Evolutionary conservation across 1,140 invertebrate genomes (phyloP).

Genomic region (fruit fly (Drosophila melanogaster)): DNA sequence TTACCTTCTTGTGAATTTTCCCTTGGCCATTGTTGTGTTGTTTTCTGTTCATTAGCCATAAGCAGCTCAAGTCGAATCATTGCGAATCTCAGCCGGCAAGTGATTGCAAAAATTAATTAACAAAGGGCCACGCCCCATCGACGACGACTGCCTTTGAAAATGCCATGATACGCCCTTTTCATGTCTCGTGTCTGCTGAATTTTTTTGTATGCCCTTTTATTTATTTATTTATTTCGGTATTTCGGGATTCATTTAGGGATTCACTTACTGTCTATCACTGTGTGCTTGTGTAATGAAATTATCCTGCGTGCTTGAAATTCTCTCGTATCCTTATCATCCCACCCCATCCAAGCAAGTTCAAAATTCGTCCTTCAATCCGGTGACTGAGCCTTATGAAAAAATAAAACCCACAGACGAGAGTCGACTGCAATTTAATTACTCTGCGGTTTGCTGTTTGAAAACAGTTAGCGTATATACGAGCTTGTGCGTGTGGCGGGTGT

Average conservation of each 20-base stretch:
- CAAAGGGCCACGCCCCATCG: slow-evolving; percentile 36
- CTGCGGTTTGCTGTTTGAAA: slow-evolving; percentile 52
- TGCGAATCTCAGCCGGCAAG: slow-evolving; percentile 55
- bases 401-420: slow-evolving; percentile 27
- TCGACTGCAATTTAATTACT: slow-evolving; percentile 72
- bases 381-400: slow-evolving; percentile 23
- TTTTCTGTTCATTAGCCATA: slow-evolving; percentile 67
- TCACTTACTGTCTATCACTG: slow-evolving; percentile 11
- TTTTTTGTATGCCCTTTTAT: slow-evolving; percentile 4
- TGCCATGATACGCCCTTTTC: slow-evolving; percentile 63
- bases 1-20: slow-evolving; percentile 30
- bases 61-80: slow-evolving; percentile 66
- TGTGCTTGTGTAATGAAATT: slow-evolving; percentile 49
- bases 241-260: slow-evolving; percentile 31
- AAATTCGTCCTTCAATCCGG: slow-evolving; percentile 66
- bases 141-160: not conserved
- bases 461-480: slow-evolving; percentile 17
- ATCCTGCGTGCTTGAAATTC: slow-evolving; percentile 30
- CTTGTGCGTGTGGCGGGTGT: slow-evolving; percentile 9
- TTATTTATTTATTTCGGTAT: slow-evolving; percentile 62
- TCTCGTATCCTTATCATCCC: not conserved
- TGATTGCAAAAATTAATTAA: slow-evolving; percentile 77
- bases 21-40: slow-evolving; percentile 18
- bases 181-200: slow-evolving; percentile 54
- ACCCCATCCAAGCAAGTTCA: slow-evolving; percentile 41